A percentile compares a stretch with the other conserved stretches of the same genome.
Conservation (phyloP, 2,888 invertebrate genomes). For the Lepidonotus clava region DNA sequence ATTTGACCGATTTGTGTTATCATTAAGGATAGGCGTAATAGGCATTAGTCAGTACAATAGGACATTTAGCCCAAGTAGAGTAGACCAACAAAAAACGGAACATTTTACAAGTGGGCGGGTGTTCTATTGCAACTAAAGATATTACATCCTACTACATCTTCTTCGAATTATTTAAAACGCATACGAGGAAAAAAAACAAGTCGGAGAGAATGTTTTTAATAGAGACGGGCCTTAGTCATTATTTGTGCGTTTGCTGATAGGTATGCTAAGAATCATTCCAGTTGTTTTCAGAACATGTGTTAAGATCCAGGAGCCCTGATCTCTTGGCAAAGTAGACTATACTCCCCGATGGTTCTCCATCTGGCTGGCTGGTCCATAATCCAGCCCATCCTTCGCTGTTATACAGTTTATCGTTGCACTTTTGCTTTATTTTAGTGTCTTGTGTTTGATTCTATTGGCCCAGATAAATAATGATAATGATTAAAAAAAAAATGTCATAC, state of each 20-base stretch:
- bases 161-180: neutral
- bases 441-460: neutral
- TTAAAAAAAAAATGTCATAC: no score
- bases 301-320: constrained; percentile 15
- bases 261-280: constrained; percentile 41
- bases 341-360: neutral
- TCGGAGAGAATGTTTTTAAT: neutral
- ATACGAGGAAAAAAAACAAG: neutral
- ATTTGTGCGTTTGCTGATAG: constrained; percentile 13
- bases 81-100: no score
- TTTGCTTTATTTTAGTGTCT: neutral
- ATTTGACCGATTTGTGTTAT: no score
- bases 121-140: no score
- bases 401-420: neutral
- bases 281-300: constrained; percentile 18
- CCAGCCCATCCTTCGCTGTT: neutral
- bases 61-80: no score
- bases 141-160: no score
- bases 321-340: neutral
- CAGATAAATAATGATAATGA: no score
- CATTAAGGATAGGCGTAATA: no score
- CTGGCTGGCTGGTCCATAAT: constrained; percentile 37
- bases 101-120: no score
- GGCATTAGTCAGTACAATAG: no score
- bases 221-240: neutral